Conservation (phyloP, 2,113 vertebrate species). For the Chitala chitala region DNA sequence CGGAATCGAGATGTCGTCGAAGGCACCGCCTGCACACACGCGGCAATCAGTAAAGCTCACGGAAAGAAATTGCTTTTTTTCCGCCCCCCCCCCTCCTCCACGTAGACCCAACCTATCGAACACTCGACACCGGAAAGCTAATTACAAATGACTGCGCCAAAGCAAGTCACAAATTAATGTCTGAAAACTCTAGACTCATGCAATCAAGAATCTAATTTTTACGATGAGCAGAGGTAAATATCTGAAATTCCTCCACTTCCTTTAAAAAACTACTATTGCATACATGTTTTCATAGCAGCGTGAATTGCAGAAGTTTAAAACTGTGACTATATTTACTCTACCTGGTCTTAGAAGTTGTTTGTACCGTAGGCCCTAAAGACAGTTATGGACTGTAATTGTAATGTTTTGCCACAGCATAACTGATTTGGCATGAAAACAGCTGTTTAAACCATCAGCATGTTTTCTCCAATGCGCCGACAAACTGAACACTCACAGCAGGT, state of each 20-base stretch:
- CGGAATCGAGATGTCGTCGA: slow-evolving; percentile 52
- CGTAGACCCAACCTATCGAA: slow-evolving; percentile 46
- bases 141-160: slow-evolving; percentile 39
- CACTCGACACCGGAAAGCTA: slow-evolving; percentile 38
- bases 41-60: slow-evolving; percentile 25
- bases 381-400: neutral
- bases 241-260: neutral
- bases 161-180: slow-evolving; percentile 13
- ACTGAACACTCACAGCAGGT: no score
- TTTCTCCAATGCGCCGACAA: no score
- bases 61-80: slow-evolving; percentile 30
- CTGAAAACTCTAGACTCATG: neutral
- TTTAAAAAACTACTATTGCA: slow-evolving; percentile 4
- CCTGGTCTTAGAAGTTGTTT: neutral
- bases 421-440: neutral
- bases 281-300: neutral
- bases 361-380: neutral
- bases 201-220: slow-evolving; percentile 17
- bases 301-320: neutral
- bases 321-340: neutral
- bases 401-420: neutral
- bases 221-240: slow-evolving; percentile 13
- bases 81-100: slow-evolving; percentile 40
- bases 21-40: slow-evolving; percentile 34
- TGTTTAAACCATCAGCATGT: no score